A percentile compares a stretch with the other conserved stretches of the same genome.
Evolutionary conservation across 23 tunicate genomes (phyloP).

Genomic region (Styela plicata): DNA sequence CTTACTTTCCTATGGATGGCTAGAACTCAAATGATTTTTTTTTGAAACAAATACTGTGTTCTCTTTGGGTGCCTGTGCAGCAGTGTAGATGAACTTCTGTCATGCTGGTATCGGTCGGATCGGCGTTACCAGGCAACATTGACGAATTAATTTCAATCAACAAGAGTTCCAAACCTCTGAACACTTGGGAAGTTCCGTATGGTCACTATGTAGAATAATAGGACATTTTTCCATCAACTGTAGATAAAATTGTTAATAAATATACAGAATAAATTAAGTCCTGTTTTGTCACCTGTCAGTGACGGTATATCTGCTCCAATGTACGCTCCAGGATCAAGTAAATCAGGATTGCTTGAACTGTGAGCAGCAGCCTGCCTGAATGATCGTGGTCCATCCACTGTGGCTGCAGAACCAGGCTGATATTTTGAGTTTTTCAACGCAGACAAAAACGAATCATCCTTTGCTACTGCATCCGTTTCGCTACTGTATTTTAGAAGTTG

Average conservation of each 20-base stretch:
- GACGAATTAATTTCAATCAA: too few relatives aligned
- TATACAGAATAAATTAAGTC: background rate
- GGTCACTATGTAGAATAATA: too few relatives aligned
- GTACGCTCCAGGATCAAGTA: slow-evolving; percentile 47
- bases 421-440: slow-evolving; percentile 11
- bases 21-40: too few relatives aligned
- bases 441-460: slow-evolving; percentile 60
- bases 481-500: slow-evolving; percentile 37
- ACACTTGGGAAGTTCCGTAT: too few relatives aligned
- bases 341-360: slow-evolving; percentile 82
- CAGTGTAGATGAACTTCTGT: too few relatives aligned
- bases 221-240: background rate
- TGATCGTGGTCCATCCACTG: slow-evolving; percentile 38
- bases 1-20: too few relatives aligned
- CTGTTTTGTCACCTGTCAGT: slow-evolving; percentile 39
- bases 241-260: background rate
- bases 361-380: slow-evolving; percentile 38
- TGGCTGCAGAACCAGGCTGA: slow-evolving; percentile 33
- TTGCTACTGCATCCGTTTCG: slow-evolving; percentile 32
- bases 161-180: too few relatives aligned
- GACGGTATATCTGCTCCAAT: slow-evolving; percentile 20
- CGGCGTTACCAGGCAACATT: too few relatives aligned
- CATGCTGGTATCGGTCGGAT: too few relatives aligned
- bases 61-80: too few relatives aligned
- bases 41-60: too few relatives aligned